Conservation (phyloP, 2,888 invertebrate genomes). For the Scaptomyza flava region DNA sequence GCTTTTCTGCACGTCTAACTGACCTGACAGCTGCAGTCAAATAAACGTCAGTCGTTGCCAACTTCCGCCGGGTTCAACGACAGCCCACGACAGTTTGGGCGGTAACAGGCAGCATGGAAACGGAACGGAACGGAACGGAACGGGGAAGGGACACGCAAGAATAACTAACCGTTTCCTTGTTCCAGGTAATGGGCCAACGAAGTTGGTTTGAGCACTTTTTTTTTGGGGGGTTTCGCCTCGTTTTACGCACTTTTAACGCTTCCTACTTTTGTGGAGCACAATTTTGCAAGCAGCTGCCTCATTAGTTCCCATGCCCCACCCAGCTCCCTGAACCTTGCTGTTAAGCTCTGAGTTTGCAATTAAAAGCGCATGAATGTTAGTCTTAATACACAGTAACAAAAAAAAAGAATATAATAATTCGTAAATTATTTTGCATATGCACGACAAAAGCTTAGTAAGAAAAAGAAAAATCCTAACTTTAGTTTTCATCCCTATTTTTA, state of each 20-base stretch:
- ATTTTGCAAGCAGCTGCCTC: conserved; percentile 25
- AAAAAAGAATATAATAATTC: too few relatives aligned
- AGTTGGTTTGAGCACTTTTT: conserved; percentile 20
- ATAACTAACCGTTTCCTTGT: conserved; percentile 3
- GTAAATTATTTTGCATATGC: too few relatives aligned
- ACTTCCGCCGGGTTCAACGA: conserved; percentile 54
- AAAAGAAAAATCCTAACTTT: too few relatives aligned
- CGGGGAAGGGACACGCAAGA: not conserved
- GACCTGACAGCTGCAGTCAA: conserved; percentile 74
- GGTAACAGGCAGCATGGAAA: not conserved
- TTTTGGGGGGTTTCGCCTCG: conserved; percentile 13
- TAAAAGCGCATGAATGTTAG: conserved; percentile 28
- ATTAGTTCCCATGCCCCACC: conserved; percentile 10
- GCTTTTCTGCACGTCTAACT: conserved; percentile 54
- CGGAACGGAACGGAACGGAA: not conserved
- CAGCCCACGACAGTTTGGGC: conserved; percentile 46
- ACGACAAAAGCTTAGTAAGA: too few relatives aligned
- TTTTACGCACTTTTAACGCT: conserved; percentile 68
- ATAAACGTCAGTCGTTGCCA: conserved; percentile 68
- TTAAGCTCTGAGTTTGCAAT: conserved; percentile 23
- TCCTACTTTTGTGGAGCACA: conserved; percentile 5
- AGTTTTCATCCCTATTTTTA: too few relatives aligned
- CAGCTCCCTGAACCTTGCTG: not conserved
- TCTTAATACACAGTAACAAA: not conserved
- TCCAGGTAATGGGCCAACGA: conserved; percentile 5